A percentile compares a stretch with the other conserved stretches of the same genome.
phyloP scores from a whole-genome alignment of 2,888 invertebrate genomes.

The Ecliptopera silaceata region DNA sequence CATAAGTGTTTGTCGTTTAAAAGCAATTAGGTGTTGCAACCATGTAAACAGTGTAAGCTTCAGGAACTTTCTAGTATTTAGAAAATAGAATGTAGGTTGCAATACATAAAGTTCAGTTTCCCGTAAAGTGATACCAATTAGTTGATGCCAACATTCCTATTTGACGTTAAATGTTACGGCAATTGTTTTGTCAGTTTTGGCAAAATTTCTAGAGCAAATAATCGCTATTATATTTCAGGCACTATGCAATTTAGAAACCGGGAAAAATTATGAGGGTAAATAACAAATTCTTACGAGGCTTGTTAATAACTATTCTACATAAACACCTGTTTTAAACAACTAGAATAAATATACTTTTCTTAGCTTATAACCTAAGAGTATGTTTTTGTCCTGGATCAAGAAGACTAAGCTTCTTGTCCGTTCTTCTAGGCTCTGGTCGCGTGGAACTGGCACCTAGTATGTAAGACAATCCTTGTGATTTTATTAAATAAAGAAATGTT shows the following conservation, averaged over 20 bases:
- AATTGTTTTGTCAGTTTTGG: slow-evolving; percentile 16
- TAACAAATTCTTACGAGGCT: too few relatives aligned
- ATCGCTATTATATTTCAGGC: slow-evolving; percentile 10
- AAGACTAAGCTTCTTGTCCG: too few relatives aligned
- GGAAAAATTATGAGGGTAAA: too few relatives aligned
- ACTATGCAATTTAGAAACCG: not conserved
- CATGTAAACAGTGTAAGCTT: slow-evolving; percentile 6
- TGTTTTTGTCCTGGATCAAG: too few relatives aligned
- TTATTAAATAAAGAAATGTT: too few relatives aligned
- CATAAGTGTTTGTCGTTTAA: slow-evolving; percentile 49
- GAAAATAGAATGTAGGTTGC: slow-evolving; percentile 5
- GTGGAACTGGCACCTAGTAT: too few relatives aligned
- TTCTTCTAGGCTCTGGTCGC: too few relatives aligned
- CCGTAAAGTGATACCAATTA: slow-evolving; percentile 20
- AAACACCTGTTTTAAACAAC: too few relatives aligned
- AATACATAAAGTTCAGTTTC: slow-evolving; percentile 12
- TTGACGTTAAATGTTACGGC: slow-evolving; percentile 19
- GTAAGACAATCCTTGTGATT: too few relatives aligned
- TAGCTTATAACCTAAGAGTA: too few relatives aligned
- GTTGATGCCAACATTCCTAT: slow-evolving; percentile 19
- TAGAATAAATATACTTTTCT: too few relatives aligned
- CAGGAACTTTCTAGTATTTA: not conserved
- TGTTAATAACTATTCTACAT: too few relatives aligned
- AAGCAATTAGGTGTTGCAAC: slow-evolving; percentile 39
- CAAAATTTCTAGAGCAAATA: slow-evolving; percentile 14